These are phyloP conservation scores for Pollimyrus isidori DNA, from an alignment of 2,113 vertebrate genomes.

Conservation along the genomic window DNA sequence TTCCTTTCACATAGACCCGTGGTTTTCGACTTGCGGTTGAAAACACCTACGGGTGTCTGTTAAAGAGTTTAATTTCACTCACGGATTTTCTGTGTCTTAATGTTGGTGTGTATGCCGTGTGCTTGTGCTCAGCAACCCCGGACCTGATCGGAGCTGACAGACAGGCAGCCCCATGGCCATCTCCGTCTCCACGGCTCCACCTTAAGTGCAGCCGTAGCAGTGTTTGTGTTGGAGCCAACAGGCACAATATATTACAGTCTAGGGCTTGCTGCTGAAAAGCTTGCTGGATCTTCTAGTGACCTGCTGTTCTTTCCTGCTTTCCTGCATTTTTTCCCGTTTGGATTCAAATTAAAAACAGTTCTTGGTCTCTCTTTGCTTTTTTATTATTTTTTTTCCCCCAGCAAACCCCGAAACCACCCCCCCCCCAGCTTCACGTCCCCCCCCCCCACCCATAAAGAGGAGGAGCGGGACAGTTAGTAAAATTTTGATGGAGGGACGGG, in stretches of 20 bases:
- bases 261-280: constrained; percentile 73
- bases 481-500: too few species aligned
- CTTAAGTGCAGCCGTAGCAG: constrained; percentile 68
- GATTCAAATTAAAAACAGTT: constrained; percentile 70
- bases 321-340: constrained; percentile 50
- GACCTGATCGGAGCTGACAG: constrained; percentile 53
- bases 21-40: background rate
- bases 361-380: constrained; percentile 33
- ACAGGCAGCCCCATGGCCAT: constrained; percentile 22
- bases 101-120: constrained; percentile 41
- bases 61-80: background rate
- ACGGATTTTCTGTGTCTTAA: constrained; percentile 25
- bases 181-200: constrained; percentile 57
- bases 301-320: constrained; percentile 72
- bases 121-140: constrained; percentile 3
- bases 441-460: too few species aligned
- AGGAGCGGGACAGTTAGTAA: too few species aligned
- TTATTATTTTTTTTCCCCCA: constrained; percentile 17
- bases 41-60: background rate
- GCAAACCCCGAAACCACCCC: background rate
- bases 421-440: background rate
- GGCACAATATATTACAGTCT: constrained; percentile 78
- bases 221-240: constrained; percentile 80
- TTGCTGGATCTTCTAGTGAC: constrained; percentile 73
- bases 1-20: background rate